Conservation (phyloP, 2,797 vertebrate species). For the Phyllotis vaccarum region DNA sequence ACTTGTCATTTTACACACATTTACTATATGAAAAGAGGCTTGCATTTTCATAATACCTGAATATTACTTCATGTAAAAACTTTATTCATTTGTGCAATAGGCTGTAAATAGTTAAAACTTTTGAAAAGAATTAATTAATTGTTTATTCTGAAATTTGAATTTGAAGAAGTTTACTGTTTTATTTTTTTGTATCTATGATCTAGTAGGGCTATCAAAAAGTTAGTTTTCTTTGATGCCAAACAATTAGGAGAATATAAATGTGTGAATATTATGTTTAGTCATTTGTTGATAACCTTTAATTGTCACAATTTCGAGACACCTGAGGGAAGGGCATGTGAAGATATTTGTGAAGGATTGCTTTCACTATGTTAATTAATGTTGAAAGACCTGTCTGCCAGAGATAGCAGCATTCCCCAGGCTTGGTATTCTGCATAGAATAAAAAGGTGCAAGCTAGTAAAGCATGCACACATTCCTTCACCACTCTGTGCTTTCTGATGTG, state of each 20-base stretch:
- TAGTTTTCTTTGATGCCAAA: not conserved
- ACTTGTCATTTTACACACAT: conserved; percentile 69
- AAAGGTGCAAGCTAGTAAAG: too few relatives aligned
- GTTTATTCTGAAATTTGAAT: not conserved
- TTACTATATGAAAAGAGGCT: not conserved
- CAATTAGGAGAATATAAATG: not conserved
- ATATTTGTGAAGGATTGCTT: not conserved
- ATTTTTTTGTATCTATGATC: not conserved
- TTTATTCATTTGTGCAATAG: not conserved
- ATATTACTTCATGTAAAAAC: conserved; percentile 5
- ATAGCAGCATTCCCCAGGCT: not conserved
- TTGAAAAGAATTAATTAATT: not conserved
- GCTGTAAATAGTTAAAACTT: conserved; percentile 3
- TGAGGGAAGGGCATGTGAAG: not conserved
- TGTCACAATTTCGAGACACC: not conserved
- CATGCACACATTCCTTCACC: not conserved
- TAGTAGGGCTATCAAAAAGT: not conserved
- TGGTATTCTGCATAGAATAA: not conserved
- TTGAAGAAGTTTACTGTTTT: not conserved
- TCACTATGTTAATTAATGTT: not conserved
- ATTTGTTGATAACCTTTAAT: not conserved
- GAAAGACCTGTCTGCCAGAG: not conserved
- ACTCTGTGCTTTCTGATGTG: not conserved
- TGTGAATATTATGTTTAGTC: not conserved
- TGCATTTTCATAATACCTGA: conserved; percentile 7